phyloP scores from a whole-genome alignment of 2,797 vertebrate species.

The Pteronotus mesoamericanus region DNA sequence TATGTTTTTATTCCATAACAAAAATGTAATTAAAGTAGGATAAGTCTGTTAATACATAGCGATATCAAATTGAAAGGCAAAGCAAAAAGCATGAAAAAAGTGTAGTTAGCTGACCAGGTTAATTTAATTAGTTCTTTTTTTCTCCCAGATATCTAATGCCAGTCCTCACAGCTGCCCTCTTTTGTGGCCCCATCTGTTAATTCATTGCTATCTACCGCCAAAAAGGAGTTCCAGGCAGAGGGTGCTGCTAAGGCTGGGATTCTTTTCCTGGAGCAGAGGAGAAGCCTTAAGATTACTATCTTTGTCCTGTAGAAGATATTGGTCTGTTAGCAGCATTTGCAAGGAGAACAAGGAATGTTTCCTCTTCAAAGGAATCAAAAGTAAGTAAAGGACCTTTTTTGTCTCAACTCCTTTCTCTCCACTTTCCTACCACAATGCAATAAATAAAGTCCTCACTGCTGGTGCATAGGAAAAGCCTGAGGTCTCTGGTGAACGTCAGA shows the following conservation, averaged over 20 bases:
- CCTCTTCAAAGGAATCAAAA: conserved; percentile 56
- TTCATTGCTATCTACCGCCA: not conserved
- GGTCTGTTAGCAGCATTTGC: conserved; percentile 25
- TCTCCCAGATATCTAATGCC: not conserved
- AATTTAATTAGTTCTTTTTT: not conserved
- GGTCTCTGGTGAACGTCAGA: not conserved
- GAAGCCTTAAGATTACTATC: conserved; percentile 42
- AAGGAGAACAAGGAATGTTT: not conserved
- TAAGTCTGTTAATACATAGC: not conserved
- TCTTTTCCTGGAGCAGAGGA: not conserved
- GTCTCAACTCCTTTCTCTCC: not conserved
- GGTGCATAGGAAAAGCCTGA: not conserved
- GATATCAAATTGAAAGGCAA: not conserved
- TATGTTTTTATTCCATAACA: not conserved
- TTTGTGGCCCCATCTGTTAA: not conserved
- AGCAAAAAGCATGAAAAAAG: not conserved
- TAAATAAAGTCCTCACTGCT: conserved; percentile 20
- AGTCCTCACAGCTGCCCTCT: not conserved
- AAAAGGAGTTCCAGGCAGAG: not conserved
- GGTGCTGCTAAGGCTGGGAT: not conserved
- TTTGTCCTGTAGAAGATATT: not conserved
- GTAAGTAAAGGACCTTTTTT: not conserved
- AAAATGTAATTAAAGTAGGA: not conserved
- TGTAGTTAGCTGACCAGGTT: not conserved
- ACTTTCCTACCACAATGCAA: not conserved